Percentiles rank a stretch among this genome's conserved stretches.
Conservation (phyloP, 2,888 invertebrate genomes). For the Drosophila aldrichi region DNA sequence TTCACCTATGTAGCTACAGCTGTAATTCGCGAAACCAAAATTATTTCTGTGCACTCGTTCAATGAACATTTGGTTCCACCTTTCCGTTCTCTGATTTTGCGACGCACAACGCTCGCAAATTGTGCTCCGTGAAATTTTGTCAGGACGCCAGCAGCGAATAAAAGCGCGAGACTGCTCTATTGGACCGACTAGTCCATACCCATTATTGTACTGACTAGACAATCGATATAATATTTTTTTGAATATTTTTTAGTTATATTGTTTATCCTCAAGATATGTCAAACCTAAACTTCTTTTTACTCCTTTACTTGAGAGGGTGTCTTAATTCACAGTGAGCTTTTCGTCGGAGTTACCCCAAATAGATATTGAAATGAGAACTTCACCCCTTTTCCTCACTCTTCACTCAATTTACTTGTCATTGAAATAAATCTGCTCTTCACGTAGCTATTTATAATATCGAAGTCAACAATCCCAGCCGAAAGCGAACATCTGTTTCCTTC, state of each 20-base stretch:
- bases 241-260: too few species aligned
- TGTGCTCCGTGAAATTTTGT: too few species aligned
- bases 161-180: too few species aligned
- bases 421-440: constrained; percentile 35
- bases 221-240: too few species aligned
- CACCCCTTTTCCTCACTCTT: background rate
- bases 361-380: background rate
- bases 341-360: background rate
- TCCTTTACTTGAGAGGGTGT: too few species aligned
- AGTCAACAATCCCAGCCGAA: constrained; percentile 59
- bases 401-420: constrained; percentile 13
- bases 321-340: background rate
- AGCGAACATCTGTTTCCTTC: constrained; percentile 45
- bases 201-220: background rate
- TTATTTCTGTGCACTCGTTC: constrained; percentile 45
- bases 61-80: constrained; percentile 26
- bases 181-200: background rate
- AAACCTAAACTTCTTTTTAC: too few species aligned
- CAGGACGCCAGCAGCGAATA: constrained; percentile 50
- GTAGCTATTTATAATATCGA: constrained; percentile 60
- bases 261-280: too few species aligned
- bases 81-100: background rate
- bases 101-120: too few species aligned
- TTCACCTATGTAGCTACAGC: constrained; percentile 48
- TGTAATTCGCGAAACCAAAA: constrained; percentile 3